A percentile compares a stretch with the other conserved stretches of the same genome.
phyloP scores from a whole-genome alignment of 2,888 invertebrate species.

The Phengaris arion region DNA sequence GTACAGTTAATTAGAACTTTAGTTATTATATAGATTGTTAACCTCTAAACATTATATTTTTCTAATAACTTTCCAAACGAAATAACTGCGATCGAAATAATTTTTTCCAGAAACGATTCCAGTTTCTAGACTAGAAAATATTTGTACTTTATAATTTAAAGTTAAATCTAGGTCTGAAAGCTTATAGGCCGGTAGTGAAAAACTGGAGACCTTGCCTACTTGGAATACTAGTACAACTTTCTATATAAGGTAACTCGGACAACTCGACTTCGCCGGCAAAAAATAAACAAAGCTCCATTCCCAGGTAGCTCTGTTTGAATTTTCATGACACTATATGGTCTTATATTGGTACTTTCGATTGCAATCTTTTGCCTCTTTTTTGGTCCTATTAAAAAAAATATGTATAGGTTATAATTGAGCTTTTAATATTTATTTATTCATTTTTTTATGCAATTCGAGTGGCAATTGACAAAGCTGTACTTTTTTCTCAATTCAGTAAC shows the following conservation, averaged over 20 bases:
- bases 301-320: constrained; percentile 5
- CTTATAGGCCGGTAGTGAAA: constrained; percentile 17
- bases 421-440: background rate
- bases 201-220: constrained; percentile 21
- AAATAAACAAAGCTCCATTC: constrained; percentile 16
- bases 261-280: constrained; percentile 9
- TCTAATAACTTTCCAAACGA: too few species aligned
- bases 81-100: too few species aligned
- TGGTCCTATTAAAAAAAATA: background rate
- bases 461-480: background rate
- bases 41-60: too few species aligned
- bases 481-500: background rate
- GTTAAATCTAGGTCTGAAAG: constrained; percentile 15
- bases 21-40: too few species aligned
- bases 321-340: background rate
- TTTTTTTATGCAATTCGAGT: too few species aligned
- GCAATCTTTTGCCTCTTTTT: background rate
- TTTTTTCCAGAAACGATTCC: background rate
- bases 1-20: too few species aligned
- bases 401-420: background rate
- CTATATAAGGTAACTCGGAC: constrained; percentile 16
- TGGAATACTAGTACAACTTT: constrained; percentile 2
- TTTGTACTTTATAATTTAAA: constrained; percentile 1
- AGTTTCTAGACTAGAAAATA: background rate
- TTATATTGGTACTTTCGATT: background rate